Base-by-base conservation (phyloP, 2,797 vertebrate species). In the Luscinia megarhynchos region DNA sequence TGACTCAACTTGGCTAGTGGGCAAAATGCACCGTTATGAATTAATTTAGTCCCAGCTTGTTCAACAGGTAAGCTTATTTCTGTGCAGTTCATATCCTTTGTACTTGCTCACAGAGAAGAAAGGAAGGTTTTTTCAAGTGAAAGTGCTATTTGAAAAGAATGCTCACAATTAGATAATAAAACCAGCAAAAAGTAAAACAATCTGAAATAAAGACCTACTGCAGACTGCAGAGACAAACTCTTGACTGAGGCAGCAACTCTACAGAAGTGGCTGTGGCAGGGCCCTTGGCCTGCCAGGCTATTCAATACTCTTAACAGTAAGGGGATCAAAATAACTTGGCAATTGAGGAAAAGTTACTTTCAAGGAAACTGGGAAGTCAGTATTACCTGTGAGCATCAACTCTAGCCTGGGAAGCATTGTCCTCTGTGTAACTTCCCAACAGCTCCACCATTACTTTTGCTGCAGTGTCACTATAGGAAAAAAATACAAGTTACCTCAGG, bases 381-480 rank as follows among this genome's bases (percentile, higher is more conserved):
- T 10, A 17, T 94, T 98, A 99, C 99, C 99, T 99, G 98, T 99
- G 99, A 70, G 99, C 99, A 97, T 99, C 99, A 34, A 99, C 98
- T 62, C 99, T 98, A 34, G 99, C 99, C 97, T 99, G 99, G 88
- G 99, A 99, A 83, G 99, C 99, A 46, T 99, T 99, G 97, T 99
- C 99, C 96, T 99, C 99, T 85, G 99, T 99, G 97, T 99, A 99
- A 98, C 99, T 99, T 87, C 99, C 99, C 91, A 99, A 95, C 29
- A 99, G 97, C 96, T 99, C 99, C 84, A 99, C 99, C 99, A 99
- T 99, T 88, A 99, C 99, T 97, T 99, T 99, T 34, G 99, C 99
- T 93, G 99, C 99, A 69, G 98, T 83, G 64, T 99, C 99, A 95
- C 99, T 99, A 48, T 0, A 95, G 38, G 17, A 69, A 73, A 73